These are phyloP conservation scores for Anoplopoma fimbria DNA, from an alignment of 2,113 vertebrate genomes.

Conservation along the genomic window DNA sequence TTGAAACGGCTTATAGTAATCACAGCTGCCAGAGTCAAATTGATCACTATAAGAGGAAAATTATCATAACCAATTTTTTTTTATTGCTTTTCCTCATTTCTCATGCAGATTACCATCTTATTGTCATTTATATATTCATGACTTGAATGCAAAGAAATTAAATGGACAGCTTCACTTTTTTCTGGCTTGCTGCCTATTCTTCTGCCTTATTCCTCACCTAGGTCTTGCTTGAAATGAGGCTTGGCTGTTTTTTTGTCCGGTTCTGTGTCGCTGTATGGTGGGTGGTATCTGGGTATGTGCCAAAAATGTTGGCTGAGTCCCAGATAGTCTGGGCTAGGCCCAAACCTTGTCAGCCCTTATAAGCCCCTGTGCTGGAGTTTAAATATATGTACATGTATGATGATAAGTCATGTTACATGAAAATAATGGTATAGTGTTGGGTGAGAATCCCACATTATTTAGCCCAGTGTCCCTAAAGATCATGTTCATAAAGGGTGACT, in stretches of 20 bases:
- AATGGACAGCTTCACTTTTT: neutral
- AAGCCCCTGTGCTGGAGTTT: neutral
- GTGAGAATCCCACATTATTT: neutral
- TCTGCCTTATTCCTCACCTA: neutral
- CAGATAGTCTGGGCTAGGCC: neutral
- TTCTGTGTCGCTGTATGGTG: neutral
- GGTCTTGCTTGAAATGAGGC: neutral
- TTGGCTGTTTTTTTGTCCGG: neutral
- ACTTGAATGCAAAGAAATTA: neutral
- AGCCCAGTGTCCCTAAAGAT: neutral
- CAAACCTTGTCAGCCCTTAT: neutral
- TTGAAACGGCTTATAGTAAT: neutral
- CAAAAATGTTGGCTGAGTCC: too few relatives aligned
- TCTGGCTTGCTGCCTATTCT: neutral
- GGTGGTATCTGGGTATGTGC: too few relatives aligned
- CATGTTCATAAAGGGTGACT: too few relatives aligned
- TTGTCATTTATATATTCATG: neutral
- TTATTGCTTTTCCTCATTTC: neutral
- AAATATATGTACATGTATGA: neutral
- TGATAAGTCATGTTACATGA: neutral
- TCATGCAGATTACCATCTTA: neutral
- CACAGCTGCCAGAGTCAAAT: neutral
- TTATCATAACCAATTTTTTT: neutral
- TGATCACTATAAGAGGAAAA: neutral
- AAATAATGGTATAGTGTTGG: neutral